Conservation (phyloP, 2,888 invertebrate species). For the Epinotia brunnichana region DNA sequence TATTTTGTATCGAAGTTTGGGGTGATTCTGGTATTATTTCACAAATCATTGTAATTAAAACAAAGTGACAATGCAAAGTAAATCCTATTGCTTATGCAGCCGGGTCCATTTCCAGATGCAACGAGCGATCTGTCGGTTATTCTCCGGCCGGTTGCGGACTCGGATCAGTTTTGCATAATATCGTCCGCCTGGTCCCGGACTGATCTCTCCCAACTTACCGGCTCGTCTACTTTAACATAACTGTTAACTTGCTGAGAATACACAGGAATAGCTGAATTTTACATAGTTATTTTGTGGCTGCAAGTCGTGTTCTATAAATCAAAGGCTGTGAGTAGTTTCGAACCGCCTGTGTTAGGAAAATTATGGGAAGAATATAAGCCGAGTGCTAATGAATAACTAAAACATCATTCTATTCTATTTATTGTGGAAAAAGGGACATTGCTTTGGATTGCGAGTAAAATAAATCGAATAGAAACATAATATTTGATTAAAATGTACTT, state of each 20-base stretch:
- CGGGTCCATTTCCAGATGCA: conserved; percentile 6
- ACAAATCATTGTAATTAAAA: conserved; percentile 11
- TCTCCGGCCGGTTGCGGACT: neutral
- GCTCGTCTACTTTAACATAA: conserved; percentile 18
- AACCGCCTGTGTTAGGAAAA: too few relatives aligned
- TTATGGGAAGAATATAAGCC: too few relatives aligned
- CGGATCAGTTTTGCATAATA: conserved; percentile 41
- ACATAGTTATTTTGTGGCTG: conserved; percentile 2
- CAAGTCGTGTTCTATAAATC: neutral
- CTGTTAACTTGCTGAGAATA: conserved; percentile 16
- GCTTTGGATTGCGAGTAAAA: too few relatives aligned
- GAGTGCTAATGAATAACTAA: too few relatives aligned
- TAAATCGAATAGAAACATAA: too few relatives aligned
- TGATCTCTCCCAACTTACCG: conserved; percentile 21
- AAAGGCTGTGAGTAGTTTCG: neutral
- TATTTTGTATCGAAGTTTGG: neutral
- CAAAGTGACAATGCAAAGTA: neutral
- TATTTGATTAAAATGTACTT: too few relatives aligned
- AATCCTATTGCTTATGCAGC: conserved; percentile 12
- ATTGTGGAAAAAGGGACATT: too few relatives aligned
- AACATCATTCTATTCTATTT: too few relatives aligned
- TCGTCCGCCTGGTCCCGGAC: conserved; percentile 13
- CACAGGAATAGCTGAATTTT: conserved; percentile 1
- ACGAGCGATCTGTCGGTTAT: neutral
- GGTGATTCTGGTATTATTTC: neutral